Base-by-base conservation (phyloP, 2,888 invertebrate species). In the Cataglyphis rosenhaueri region DNA sequence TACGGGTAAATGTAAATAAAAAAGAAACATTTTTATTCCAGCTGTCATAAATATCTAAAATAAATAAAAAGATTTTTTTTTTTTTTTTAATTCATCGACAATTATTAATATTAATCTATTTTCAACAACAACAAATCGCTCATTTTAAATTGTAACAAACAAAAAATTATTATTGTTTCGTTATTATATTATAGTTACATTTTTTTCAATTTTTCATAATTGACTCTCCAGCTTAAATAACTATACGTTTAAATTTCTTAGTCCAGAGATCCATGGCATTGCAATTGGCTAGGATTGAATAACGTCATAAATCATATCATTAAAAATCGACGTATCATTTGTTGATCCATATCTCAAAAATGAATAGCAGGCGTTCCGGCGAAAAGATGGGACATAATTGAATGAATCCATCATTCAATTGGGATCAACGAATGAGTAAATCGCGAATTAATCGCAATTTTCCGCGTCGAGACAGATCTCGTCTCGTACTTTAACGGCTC, bases 291-390 rank as follows among this genome's bases (percentile, higher is more conserved):
- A 82, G 84, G 73, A 85, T 88, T 84, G 84, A 85, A 86, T 88
- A 86, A 88, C 82, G 76, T 81, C 75, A 85, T 86, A 88, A 88
- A 88, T 88, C 88, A 85, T 85, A 76, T 86, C 73, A 81, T 86
- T 86, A 83, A 85, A 78, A 65, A 84, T 52, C 48, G 38, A 62
- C 75, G 75, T 83, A 57, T 75, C 48, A 84, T 21, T 82, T 59
- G n/a, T 83, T 86, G 84, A 84, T 61, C 62, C 9, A 70, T 71
- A 66, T 78, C 12, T 75, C 38, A 88, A 84, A 83, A 75, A 71
- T 73, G 68, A 59, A 29, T 55, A 62, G 48, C 44, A 70, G 64
- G 21, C 41, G 3, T 8, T 44, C 8, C 35, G 38, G n/a, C 29
- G n/a, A 66, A 65, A 52, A 71, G 15, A 55, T 18, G 18, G 15